Conservation (phyloP, 2,113 vertebrate genomes). For the Sorex fumeus region DNA sequence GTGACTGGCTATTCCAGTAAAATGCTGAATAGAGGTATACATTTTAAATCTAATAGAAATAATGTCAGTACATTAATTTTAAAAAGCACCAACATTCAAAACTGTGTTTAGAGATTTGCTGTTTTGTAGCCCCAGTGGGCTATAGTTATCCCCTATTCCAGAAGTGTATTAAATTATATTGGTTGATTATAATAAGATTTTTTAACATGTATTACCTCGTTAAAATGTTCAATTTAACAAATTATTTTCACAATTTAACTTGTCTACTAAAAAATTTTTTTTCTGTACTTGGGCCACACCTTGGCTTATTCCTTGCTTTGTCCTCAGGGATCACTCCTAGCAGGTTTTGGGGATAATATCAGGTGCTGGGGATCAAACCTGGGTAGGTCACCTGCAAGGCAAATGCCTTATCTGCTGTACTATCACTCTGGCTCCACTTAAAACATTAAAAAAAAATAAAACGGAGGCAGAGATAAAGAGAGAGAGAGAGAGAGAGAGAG, state of each 20-base stretch:
- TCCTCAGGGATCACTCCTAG: no score
- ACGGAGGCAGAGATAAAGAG: no score
- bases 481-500: no score
- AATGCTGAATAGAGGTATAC: neutral
- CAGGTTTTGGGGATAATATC: no score
- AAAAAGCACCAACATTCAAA: neutral
- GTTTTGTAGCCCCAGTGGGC: neutral
- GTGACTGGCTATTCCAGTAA: slow-evolving; percentile 1
- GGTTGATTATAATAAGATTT: neutral
- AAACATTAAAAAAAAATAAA: no score
- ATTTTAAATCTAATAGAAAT: neutral
- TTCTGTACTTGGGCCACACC: no score
- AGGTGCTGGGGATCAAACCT: no score
- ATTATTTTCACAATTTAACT: slow-evolving; percentile 1
- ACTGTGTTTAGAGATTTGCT: neutral
- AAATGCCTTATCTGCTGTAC: neutral
- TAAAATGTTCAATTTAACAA: slow-evolving; percentile 1
- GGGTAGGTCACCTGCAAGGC: no score
- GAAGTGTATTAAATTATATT: neutral
- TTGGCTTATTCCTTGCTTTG: no score
- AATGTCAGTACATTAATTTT: neutral
- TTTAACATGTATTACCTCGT: neutral
- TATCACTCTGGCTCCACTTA: no score
- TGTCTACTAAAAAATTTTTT: neutral
- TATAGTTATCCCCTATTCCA: neutral